These are phyloP conservation scores for Erpobdella octoculata DNA, from an alignment of 2,888 invertebrate genomes.

Conservation along the genomic window DNA sequence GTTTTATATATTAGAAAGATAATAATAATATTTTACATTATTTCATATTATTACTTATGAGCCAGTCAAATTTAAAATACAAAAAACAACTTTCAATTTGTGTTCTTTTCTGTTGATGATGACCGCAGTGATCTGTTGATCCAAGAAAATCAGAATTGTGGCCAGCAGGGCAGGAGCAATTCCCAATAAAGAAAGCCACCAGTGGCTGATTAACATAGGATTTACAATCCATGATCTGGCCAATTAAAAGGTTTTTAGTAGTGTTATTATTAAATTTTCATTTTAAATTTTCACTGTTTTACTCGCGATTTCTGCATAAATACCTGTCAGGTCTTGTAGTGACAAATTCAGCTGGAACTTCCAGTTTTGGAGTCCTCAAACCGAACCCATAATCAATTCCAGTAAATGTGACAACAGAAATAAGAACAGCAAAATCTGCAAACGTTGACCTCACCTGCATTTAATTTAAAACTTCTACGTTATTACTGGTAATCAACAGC, in stretches of 20 bases:
- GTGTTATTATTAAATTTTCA: too few species aligned
- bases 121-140: conserved; percentile 97
- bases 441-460: conserved; percentile 37
- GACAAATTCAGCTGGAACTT: conserved; percentile 66
- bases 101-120: conserved; percentile 97
- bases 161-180: conserved; percentile 82
- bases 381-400: conserved; percentile 70
- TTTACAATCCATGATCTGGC: conserved; percentile 47
- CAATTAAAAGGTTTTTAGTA: too few species aligned
- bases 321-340: conserved; percentile 31
- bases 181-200: conserved; percentile 77
- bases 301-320: background rate
- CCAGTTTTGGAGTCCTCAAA: conserved; percentile 82
- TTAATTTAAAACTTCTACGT: background rate
- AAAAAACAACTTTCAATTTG: conserved; percentile 67
- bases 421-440: conserved; percentile 66
- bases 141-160: conserved; percentile 96
- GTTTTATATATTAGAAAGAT: too few species aligned
- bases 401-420: conserved; percentile 84
- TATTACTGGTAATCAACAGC: background rate
- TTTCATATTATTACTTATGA: too few species aligned
- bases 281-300: background rate
- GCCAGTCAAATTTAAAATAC: background rate
- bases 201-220: conserved; percentile 41
- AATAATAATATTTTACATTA: too few species aligned